phyloP scores from a whole-genome alignment of 2,888 invertebrate species.

The Drosophila diplacantha region DNA sequence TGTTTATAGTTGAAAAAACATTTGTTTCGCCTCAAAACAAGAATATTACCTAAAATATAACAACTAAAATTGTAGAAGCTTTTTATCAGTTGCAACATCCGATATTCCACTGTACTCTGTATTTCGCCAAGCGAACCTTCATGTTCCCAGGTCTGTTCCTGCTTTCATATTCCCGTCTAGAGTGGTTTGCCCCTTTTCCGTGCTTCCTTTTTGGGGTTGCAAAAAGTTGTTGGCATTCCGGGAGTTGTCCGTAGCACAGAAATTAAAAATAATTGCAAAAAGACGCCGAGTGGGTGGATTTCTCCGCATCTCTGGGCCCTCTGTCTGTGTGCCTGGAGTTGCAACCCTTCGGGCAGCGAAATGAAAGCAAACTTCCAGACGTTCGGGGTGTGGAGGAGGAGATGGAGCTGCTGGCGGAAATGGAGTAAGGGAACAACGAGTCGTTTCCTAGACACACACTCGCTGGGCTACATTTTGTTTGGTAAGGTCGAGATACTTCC shows the following conservation, averaged over 20 bases:
- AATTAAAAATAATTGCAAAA: conserved; percentile 60
- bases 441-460: conserved; percentile 43
- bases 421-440: conserved; percentile 3
- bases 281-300: conserved; percentile 35
- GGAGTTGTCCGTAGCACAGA: conserved; percentile 58
- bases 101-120: conserved; percentile 1
- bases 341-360: conserved; percentile 57
- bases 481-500: conserved; percentile 34
- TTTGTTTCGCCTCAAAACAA: too few species aligned
- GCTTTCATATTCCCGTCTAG: conserved; percentile 24
- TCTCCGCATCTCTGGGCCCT: conserved; percentile 29
- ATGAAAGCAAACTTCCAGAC: conserved; percentile 48
- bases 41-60: too few species aligned
- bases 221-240: conserved; percentile 64
- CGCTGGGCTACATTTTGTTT: conserved; percentile 40
- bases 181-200: conserved; percentile 34
- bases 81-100: background rate
- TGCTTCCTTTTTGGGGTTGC: conserved; percentile 56
- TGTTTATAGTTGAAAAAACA: too few species aligned
- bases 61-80: background rate
- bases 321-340: conserved; percentile 29
- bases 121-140: conserved; percentile 31
- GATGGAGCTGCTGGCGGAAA: background rate
- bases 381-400: conserved; percentile 3
- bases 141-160: conserved; percentile 9